Evolutionary conservation across 2,113 vertebrate genomes (phyloP), one percentile per base, ranked within the genome.

Genomic region (Burhinus oedicnemus): DNA sequence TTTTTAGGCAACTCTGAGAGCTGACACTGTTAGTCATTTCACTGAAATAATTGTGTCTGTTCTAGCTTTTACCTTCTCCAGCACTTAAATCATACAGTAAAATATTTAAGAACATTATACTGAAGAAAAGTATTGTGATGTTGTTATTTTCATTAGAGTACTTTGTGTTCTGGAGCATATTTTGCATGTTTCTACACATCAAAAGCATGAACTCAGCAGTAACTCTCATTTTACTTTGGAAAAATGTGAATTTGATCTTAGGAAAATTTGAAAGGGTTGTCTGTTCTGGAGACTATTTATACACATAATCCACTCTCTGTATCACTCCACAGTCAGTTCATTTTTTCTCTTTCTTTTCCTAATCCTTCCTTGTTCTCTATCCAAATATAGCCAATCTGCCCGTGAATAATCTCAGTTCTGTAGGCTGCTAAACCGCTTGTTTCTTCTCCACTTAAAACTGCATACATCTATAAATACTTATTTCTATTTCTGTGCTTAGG

Each of bases 221-320:
- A 81, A 38, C 52, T 89, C 58, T 82, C 17, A 54, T 77, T 88
- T 91, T 90, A 51, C 26, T 92, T 42, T 23, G 49, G 44, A 90
- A 91, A 90, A 94, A 51, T 65, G 5, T 72, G 62, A 88, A 68
- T 81, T 72, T 0, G 15, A 6, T 90, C 55, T 62, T 55, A 52
- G 19, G 23, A 93, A 95, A 87, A 61, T 69, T 80, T 95, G 79
- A 90, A 96, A 83, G 54, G 15, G 12, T 54, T 78, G 12, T 64
- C 90, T 94, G 71, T 96, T 86, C 84, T 92, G 64, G 32, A 87
- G 22, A 47, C 64, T 92, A 74, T 88, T 76, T 70, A 83, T 96
- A 54, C 2, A 5, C 23, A 96, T 96, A 97, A 97, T 90, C 54
- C 89, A 30, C 68, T 81, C 64, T 90, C 93, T 96, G 76, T 94